phyloP scores from a whole-genome alignment of 2,797 vertebrate species.

The Philypnodon macrostomus region DNA sequence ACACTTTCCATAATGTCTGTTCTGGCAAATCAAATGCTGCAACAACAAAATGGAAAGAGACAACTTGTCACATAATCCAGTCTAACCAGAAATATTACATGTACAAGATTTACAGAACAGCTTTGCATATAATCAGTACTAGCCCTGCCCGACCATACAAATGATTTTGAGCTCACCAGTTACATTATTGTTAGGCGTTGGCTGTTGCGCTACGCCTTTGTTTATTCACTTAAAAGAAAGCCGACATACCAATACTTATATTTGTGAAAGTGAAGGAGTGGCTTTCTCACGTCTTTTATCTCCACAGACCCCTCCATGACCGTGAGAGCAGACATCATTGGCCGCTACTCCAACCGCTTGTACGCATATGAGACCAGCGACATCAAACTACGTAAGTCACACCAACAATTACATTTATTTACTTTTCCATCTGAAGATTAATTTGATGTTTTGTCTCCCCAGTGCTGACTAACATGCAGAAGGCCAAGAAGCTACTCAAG shows the following conservation, averaged over 20 bases:
- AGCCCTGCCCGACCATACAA: too few relatives aligned
- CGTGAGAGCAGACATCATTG: constrained; percentile 91
- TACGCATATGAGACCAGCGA: constrained; percentile 91
- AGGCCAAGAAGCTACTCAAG: constrained; percentile 89
- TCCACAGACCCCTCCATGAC: constrained; percentile 91
- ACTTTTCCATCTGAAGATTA: neutral
- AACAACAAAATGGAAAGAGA: too few relatives aligned
- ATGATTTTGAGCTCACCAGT: neutral
- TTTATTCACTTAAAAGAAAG: neutral
- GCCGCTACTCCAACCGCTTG: constrained; percentile 91
- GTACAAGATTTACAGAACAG: too few relatives aligned
- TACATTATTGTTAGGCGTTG: neutral
- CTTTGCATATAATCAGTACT: too few relatives aligned
- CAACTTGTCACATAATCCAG: too few relatives aligned
- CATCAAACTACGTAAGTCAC: constrained; percentile 82
- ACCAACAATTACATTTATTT: neutral
- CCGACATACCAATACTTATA: neutral
- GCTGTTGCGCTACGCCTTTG: neutral
- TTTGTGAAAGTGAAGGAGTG: too few relatives aligned
- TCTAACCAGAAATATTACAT: too few relatives aligned
- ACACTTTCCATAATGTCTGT: too few relatives aligned
- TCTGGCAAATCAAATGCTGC: too few relatives aligned
- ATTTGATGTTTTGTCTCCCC: neutral
- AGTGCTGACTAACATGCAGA: constrained; percentile 86
- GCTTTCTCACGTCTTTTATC: neutral